These are phyloP conservation scores for Halcyon badia DNA, from an alignment of 2,797 vertebrate genomes.

Conservation along the genomic window DNA sequence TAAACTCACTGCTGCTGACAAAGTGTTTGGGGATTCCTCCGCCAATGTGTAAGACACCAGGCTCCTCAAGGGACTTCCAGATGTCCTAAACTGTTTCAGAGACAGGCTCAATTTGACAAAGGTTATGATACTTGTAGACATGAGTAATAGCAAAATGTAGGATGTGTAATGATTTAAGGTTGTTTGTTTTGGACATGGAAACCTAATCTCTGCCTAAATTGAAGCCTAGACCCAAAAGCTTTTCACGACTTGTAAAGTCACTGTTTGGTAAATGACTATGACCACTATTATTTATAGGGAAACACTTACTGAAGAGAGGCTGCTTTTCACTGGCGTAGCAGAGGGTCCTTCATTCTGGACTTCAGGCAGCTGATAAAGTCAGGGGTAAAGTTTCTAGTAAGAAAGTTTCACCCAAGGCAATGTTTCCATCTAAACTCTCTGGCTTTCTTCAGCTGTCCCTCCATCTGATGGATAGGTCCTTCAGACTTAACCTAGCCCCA, in stretches of 20 bases:
- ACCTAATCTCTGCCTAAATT: not conserved
- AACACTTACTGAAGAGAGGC: not conserved
- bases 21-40: constrained; percentile 23
- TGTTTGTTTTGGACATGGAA: not conserved
- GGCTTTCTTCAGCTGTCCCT: not conserved
- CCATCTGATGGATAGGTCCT: not conserved
- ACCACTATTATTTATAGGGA: not conserved
- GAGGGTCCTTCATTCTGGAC: not conserved
- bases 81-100: constrained; percentile 7
- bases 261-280: not conserved
- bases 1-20: not conserved
- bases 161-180: not conserved
- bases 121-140: not conserved
- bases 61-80: not conserved
- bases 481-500: not conserved
- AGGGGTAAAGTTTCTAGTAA: not conserved
- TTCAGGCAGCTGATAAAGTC: not conserved
- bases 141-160: not conserved
- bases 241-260: not conserved
- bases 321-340: not conserved
- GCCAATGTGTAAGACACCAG: not conserved
- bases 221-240: not conserved
- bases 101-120: not conserved
- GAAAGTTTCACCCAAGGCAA: not conserved
- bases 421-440: not conserved